These are phyloP conservation scores for Mugil cephalus DNA, from an alignment of 2,113 vertebrate genomes.

Conservation along the genomic window DNA sequence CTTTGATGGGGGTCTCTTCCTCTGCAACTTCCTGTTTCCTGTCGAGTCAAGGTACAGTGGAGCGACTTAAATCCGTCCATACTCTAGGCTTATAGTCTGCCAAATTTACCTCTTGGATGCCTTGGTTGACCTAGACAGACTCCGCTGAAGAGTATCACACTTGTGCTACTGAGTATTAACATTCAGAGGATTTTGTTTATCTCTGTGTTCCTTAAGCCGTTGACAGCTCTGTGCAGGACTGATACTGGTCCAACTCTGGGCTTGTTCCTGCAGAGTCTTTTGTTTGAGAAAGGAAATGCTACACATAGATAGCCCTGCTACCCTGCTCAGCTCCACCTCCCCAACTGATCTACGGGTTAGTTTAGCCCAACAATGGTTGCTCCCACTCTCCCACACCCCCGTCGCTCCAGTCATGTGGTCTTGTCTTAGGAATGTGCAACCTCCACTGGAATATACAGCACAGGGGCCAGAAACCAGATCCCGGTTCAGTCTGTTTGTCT, in stretches of 20 bases:
- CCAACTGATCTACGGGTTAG: constrained; percentile 51
- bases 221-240: not conserved
- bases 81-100: not conserved
- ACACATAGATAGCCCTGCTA: constrained; percentile 47
- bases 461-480: constrained; percentile 64
- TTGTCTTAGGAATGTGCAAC: constrained; percentile 77
- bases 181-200: constrained; percentile 2
- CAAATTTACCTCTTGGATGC: constrained; percentile 13
- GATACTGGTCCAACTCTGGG: constrained; percentile 28
- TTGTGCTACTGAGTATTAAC: constrained; percentile 14
- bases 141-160: not conserved
- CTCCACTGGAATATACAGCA: constrained; percentile 76
- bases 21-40: constrained; percentile 78
- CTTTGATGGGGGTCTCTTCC: constrained; percentile 69
- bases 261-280: constrained; percentile 38
- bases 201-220: not conserved
- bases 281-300: constrained; percentile 52
- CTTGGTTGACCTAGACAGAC: constrained; percentile 41
- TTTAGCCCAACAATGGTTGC: constrained; percentile 65
- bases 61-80: constrained; percentile 30
- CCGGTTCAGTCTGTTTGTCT: constrained; percentile 43
- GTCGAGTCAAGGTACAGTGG: constrained; percentile 37
- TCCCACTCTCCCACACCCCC: constrained; percentile 40
- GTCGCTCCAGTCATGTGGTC: constrained; percentile 70
- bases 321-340: not conserved